Evolutionary conservation across 2,113 vertebrate species (phyloP), one percentile per base, ranked within the genome.

Genomic region (Acrocephalus arundinaceus): DNA sequence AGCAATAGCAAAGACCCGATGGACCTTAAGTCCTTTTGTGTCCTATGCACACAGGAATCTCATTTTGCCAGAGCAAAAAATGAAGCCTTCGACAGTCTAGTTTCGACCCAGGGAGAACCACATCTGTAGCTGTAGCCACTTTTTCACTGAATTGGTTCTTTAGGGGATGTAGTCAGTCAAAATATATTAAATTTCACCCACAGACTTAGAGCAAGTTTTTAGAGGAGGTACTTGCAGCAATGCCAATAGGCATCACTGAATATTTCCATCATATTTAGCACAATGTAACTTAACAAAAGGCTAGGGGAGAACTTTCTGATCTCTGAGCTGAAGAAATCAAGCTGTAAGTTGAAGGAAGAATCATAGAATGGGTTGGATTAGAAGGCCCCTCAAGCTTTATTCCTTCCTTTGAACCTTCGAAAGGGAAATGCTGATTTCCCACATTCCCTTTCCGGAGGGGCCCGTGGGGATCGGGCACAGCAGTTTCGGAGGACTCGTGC

Each of bases 401-500:
- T 81, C 48, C 37, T 31, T 49, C 20, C 54, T 57, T 52, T 25
- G n/a, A 62, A 28, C 9, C 13, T 63, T 66, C 2, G 6, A 51
- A 65, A 41, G 35, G 61, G 27, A 66, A 37, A 21, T 3, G 19
- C 19, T 20, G 37, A n/a, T 67, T 72, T 43, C 52, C 46, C 30
- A 46, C 13, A 17, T 28, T 63, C 17, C 33, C 30, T 8, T 10
- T 23, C 3, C 10, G 35, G 35, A 65, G 13, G 0, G 4, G 39
- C 21, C 17, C n/a, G 43, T 0, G 0, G 28, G 17, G 23, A 7
- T 16, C 21, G n/a, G 30, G 19, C 25, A 20, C 18, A 10, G 78
- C 3, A 0, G 13, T 28, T 66, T 22, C 28, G 0, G 7, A 76
- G 31, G 49, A 3, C 24, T 31, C 0, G 1, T 11, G 30, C 1